A percentile compares a stretch with the other conserved stretches of the same genome.
These are phyloP conservation scores for Chalcis sispes DNA, from an alignment of 2,888 invertebrate species.

Conservation along the genomic window DNA sequence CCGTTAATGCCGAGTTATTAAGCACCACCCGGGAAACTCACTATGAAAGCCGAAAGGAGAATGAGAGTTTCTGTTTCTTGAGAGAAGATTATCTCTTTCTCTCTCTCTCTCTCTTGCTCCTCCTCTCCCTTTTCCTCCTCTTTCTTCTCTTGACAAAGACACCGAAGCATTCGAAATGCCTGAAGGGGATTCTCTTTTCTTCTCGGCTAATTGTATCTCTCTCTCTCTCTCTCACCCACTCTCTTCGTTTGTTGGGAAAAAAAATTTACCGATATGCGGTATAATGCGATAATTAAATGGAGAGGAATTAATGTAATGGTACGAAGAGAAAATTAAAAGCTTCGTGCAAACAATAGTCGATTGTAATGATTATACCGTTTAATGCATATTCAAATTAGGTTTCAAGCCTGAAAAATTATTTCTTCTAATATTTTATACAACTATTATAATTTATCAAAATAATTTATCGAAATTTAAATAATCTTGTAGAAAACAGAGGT, in stretches of 20 bases:
- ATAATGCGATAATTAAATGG: constrained; percentile 21
- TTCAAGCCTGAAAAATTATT: too few relatives aligned
- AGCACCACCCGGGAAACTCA: constrained; percentile 54
- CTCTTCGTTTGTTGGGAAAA: background rate
- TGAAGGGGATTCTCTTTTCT: background rate
- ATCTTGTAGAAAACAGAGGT: too few relatives aligned
- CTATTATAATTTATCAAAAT: too few relatives aligned
- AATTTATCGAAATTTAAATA: too few relatives aligned
- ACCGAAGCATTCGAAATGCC: background rate
- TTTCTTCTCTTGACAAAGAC: too few relatives aligned
- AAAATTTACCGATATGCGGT: constrained; percentile 19
- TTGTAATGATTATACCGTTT: background rate
- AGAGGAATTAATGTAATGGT: background rate
- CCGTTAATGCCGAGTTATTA: constrained; percentile 63
- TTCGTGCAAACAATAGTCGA: background rate
- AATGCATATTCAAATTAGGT: too few relatives aligned
- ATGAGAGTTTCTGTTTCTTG: constrained; percentile 35
- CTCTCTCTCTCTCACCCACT: too few relatives aligned
- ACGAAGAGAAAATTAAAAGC: background rate
- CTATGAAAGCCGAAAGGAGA: background rate
- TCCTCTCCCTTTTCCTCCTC: background rate
- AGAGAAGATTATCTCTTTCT: constrained; percentile 32
- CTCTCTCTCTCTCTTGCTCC: background rate
- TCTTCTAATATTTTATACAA: too few relatives aligned
- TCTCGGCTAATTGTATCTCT: constrained; percentile 29